Percentiles rank a stretch among this genome's conserved stretches.
Conservation (phyloP, 2,888 invertebrate species). For the Harpalus rubripes region DNA sequence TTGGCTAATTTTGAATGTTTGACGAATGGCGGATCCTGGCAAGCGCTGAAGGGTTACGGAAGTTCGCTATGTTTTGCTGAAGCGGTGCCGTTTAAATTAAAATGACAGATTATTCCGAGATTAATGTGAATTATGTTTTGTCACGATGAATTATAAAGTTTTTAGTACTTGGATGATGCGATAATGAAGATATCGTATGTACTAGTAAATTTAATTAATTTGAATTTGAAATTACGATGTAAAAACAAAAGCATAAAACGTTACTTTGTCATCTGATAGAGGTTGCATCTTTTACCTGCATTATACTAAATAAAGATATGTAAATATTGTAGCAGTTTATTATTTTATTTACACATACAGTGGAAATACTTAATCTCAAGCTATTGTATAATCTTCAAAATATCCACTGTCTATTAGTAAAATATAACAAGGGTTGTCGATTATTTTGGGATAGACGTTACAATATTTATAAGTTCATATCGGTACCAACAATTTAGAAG, state of each 20-base stretch:
- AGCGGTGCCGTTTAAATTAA: conserved; percentile 17
- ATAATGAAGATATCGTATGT: conserved; percentile 44
- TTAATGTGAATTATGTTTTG: conserved; percentile 50
- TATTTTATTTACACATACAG: no score
- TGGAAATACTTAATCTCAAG: no score
- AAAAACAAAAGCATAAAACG: background rate
- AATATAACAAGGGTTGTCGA: no score
- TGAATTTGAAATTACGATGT: conserved; percentile 21
- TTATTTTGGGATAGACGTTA: no score
- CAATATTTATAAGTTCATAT: no score
- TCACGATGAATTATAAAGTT: conserved; percentile 44
- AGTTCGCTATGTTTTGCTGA: conserved; percentile 25
- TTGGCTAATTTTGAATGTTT: conserved; percentile 56
- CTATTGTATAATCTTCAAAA: no score
- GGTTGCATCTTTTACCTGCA: no score
- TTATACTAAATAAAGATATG: no score
- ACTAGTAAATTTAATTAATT: conserved; percentile 31
- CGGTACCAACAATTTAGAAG: no score
- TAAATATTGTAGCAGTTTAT: no score
- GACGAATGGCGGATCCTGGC: conserved; percentile 47
- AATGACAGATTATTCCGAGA: conserved; percentile 48
- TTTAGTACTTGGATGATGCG: conserved; percentile 36
- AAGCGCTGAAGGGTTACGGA: conserved; percentile 32
- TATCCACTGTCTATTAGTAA: no score
- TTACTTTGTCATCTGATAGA: background rate